Conservation (phyloP, 2,797 vertebrate species). For the Glyptemys insculpta region DNA sequence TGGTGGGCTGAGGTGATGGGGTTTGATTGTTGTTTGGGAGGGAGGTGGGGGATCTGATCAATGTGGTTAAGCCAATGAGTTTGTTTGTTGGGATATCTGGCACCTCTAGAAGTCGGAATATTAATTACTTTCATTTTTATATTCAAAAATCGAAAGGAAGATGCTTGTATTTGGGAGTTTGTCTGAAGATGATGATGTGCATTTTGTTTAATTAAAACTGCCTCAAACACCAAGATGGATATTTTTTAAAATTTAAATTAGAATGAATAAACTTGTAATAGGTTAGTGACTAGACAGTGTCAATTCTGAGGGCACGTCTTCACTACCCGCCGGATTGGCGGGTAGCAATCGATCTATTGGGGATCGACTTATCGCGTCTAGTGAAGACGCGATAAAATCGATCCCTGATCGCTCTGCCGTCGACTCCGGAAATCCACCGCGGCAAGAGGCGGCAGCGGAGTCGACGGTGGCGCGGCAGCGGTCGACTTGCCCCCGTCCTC, state of each 20-base stretch:
- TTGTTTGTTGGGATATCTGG: slow-evolving; percentile 22
- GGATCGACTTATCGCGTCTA: no score
- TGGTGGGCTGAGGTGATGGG: background rate
- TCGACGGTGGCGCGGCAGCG: no score
- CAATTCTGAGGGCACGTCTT: no score
- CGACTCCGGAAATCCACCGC: no score
- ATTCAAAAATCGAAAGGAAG: background rate
- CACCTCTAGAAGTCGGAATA: background rate
- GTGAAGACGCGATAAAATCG: no score
- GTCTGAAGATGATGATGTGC: background rate
- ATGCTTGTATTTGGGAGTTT: background rate
- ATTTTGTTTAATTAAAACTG: background rate
- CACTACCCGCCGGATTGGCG: no score
- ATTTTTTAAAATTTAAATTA: background rate
- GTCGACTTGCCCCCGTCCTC: no score
- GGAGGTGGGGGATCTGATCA: background rate
- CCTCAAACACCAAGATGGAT: background rate
- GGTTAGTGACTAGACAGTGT: background rate
- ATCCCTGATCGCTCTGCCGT: no score
- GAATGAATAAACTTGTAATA: background rate
- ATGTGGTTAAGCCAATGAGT: background rate
- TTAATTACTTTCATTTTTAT: background rate
- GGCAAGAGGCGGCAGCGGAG: no score
- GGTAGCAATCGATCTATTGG: no score
- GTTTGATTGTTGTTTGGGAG: background rate